Percentiles rank a stretch among this genome's conserved stretches.
These are phyloP conservation scores for Lophotis ruficrista DNA, from an alignment of 2,113 vertebrate genomes.

Conservation along the genomic window DNA sequence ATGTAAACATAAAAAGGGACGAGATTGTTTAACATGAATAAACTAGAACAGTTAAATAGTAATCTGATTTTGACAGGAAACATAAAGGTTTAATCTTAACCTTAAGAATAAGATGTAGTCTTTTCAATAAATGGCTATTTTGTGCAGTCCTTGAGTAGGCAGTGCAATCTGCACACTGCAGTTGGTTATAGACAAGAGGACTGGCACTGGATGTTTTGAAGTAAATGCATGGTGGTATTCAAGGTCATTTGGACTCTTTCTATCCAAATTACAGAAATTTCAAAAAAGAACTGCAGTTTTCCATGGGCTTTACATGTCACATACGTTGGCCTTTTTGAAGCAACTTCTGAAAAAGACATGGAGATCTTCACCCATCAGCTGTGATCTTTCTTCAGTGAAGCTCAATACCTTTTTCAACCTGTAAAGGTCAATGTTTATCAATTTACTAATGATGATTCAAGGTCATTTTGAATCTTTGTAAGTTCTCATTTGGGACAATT, in stretches of 20 bases:
- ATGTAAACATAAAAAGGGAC: neutral
- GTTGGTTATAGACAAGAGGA: neutral
- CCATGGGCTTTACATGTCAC: neutral
- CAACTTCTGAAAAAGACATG: neutral
- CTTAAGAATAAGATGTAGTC: neutral
- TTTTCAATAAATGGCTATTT: neutral
- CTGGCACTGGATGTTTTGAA: neutral
- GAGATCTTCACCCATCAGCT: neutral
- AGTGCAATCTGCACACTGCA: neutral
- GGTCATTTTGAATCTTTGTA: neutral
- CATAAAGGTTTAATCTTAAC: neutral
- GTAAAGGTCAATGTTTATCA: neutral
- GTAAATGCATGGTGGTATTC: neutral
- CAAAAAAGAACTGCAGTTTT: neutral
- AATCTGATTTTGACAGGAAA: neutral
- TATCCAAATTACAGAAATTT: neutral
- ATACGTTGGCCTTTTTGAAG: neutral
- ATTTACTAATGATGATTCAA: neutral
- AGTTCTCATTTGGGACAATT: neutral
- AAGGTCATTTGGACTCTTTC: neutral
- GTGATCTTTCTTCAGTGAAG: neutral
- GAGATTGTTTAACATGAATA: neutral
- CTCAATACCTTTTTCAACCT: neutral
- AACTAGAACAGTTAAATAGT: neutral
- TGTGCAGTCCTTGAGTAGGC: rapidly evolving